Percentiles rank a stretch among this genome's conserved stretches.
Conservation (phyloP, 1,140 invertebrate genomes). For the Frieseomelitta varia region DNA sequence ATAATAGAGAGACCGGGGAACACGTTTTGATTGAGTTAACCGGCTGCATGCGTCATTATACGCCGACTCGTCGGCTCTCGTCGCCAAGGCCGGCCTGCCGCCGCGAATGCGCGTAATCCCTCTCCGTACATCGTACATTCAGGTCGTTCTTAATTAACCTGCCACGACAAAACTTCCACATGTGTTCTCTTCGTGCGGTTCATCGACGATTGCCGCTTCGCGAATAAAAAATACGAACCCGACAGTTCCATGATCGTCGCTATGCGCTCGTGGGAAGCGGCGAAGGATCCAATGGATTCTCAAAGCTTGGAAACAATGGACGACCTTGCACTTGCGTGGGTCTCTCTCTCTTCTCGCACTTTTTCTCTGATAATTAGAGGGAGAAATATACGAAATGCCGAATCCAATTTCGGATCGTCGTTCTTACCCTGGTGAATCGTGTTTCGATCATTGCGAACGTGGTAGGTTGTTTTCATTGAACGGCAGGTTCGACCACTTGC, state of each 20-base stretch:
- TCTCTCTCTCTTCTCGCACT: too few species aligned
- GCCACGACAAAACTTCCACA: conserved; percentile 34
- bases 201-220: conserved; percentile 1
- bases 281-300: not conserved
- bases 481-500: too few species aligned
- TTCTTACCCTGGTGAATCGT: too few species aligned
- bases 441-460: too few species aligned
- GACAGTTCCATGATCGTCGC: not conserved
- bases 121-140: conserved; percentile 52
- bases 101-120: conserved; percentile 57
- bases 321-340: conserved; percentile 13
- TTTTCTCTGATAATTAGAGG: too few species aligned
- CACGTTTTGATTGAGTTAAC: conserved; percentile 70
- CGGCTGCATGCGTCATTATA: conserved; percentile 61
- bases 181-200: not conserved
- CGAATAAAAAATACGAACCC: not conserved
- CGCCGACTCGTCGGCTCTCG: conserved; percentile 49
- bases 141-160: conserved; percentile 67
- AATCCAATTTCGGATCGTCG: too few species aligned
- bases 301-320: not conserved
- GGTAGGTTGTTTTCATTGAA: too few species aligned
- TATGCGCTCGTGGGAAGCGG: not conserved
- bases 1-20: conserved; percentile 60
- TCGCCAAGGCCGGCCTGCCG: conserved; percentile 58
- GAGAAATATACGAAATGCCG: too few species aligned